Conservation (phyloP, 2,888 invertebrate species). For the Amphipyra tragopoginis region DNA sequence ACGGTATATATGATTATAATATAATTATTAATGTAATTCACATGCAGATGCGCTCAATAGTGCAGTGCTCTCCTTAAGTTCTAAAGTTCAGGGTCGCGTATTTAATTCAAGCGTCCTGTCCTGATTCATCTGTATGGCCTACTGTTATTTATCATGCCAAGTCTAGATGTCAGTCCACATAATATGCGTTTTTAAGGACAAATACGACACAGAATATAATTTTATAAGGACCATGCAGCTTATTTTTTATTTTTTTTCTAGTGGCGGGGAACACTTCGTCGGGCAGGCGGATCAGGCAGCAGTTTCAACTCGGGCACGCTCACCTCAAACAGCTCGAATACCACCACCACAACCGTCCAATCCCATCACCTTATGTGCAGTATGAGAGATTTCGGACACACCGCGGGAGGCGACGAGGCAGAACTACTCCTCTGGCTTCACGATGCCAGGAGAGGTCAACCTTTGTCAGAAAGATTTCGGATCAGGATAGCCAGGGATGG, state of each 20-base stretch:
- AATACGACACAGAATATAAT: too few species aligned
- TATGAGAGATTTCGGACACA: constrained; percentile 95
- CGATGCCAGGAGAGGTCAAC: constrained; percentile 94
- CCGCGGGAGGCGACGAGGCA: constrained; percentile 96
- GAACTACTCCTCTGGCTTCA: constrained; percentile 96
- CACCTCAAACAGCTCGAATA: constrained; percentile 69
- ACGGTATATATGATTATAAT: too few species aligned
- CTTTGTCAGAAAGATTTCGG: constrained; percentile 96
- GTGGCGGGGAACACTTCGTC: constrained; percentile 87
- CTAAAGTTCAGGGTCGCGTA: too few species aligned
- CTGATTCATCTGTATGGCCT: too few species aligned
- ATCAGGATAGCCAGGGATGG: constrained; percentile 97
- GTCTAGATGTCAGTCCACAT: too few species aligned
- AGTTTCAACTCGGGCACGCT: constrained; percentile 85
- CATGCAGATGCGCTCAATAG: too few species aligned
- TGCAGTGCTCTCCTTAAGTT: too few species aligned
- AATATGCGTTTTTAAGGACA: too few species aligned
- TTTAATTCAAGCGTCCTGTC: too few species aligned
- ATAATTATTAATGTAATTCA: too few species aligned
- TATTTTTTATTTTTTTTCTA: constrained; percentile 55
- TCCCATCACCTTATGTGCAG: constrained; percentile 94
- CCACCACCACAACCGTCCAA: constrained; percentile 73
- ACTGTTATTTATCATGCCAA: too few species aligned
- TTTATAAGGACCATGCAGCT: not conserved
- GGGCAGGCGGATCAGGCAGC: constrained; percentile 85